Evolutionary conservation across 2,113 vertebrate species (phyloP), one percentile per base, ranked within the genome.

Genomic region (Atractosteus spatula): DNA sequence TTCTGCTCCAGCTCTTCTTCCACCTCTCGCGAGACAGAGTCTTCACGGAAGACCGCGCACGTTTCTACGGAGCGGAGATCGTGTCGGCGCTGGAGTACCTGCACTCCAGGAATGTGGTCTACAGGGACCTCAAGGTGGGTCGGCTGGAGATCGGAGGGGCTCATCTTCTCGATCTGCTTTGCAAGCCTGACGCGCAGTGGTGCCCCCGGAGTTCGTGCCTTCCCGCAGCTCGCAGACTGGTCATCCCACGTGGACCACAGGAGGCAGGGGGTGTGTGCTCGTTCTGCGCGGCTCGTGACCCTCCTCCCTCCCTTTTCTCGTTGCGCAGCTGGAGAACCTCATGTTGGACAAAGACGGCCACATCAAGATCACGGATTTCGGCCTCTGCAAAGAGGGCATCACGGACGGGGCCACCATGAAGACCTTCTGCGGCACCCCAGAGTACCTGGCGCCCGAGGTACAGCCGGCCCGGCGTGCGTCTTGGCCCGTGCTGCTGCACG

Each of bases 291-390:
- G 29, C 29, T 51, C 5, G 47, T 51, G 10, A 51, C 47, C 55
- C 0, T 1, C 7, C 0, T 8, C 13, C 17, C n/a, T 8, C 14
- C 5, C 3, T 61, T 8, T 3, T 16, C 66, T 57, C 45, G 13
- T 17, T 17, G 11, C 3, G 41, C 77, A 99, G 97, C 75, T 99
- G 91, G 97, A 99, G 91, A 99, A 99, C 86, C 94, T 98, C 69
- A 98, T 99, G 96, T 89, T 99, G 84, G 97, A 98, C 87, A 99
- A 97, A 86, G 97, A 99, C 1, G 97, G 96, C 43, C 97, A 99
- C 87, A 94, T 99, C 86, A 98, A 98, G 88, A 99, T 99, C 83
- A 99, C 97, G 55, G 97, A 99, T 84, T 99, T 99, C 16, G 97
- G 97, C 14, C 88, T 99, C 56, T 99, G 97, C 88, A 99, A 99